Conservation (phyloP, 2,797 vertebrate species). For the Squalus acanthias region DNA sequence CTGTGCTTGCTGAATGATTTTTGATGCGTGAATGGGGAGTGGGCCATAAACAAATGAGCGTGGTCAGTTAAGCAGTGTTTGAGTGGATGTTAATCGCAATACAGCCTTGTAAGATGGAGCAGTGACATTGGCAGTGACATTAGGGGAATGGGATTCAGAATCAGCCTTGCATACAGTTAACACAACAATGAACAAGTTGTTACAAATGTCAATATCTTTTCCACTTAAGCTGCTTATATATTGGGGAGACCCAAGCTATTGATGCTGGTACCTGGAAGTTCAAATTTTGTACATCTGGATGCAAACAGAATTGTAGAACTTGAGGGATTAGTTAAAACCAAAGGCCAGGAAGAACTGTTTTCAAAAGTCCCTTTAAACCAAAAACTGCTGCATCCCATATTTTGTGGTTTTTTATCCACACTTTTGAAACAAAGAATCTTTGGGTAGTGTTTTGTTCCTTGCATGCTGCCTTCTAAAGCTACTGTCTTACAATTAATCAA, state of each 20-base stretch:
- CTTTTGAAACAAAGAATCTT: neutral
- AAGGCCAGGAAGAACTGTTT: neutral
- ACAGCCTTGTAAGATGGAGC: neutral
- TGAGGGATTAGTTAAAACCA: neutral
- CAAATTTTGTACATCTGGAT: neutral
- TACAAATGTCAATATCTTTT: neutral
- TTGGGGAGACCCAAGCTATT: neutral
- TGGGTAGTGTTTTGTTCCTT: neutral
- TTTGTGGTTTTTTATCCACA: neutral
- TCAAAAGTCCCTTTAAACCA: neutral
- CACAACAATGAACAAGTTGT: neutral
- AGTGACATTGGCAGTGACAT: neutral
- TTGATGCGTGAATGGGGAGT: neutral
- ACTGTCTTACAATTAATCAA: neutral
- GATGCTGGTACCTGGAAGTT: neutral
- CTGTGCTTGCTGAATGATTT: neutral
- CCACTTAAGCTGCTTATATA: neutral
- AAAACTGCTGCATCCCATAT: neutral
- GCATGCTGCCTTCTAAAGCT: neutral
- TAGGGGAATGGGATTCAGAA: neutral
- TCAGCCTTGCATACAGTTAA: neutral
- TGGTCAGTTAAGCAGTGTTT: neutral
- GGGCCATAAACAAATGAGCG: neutral
- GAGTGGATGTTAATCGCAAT: neutral
- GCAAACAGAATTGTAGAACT: neutral